Evolutionary conservation across 2,888 invertebrate genomes (phyloP), one percentile per base, ranked within the genome.

Genomic region (Merodon equestris): DNA sequence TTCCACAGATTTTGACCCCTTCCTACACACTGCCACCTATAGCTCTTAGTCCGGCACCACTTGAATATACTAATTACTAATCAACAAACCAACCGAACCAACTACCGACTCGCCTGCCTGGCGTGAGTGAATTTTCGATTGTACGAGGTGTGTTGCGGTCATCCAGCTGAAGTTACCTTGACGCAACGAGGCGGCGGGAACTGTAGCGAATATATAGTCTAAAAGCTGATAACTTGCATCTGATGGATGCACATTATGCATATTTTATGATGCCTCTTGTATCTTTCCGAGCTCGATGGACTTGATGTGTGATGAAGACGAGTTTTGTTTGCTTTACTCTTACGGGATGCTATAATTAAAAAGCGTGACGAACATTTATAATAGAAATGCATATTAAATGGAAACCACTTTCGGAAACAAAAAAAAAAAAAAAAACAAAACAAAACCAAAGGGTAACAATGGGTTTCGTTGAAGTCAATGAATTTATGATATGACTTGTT

Each of bases 121-220:
- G 73, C 53, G 68, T 79, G 77, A 54, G 63, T 73, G 36, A 18
- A 58, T 57, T 76, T 68, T 73, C 73, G 51, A 73, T 79, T 74
- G 73, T 77, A 27, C 27, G 27, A 27, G 27, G 2, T 27, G 27
- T 77, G 72, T 34, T 68, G 74, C 70, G 68, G 74, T 79, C 79
- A 79, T 79, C 64, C 68, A 34, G 68, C 40, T 64, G 67, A 40
- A 47, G 70, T 74, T 79, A 79, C 79, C 79, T 79, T 79, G 79
- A 79, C 74, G 79, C 68, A 74, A 70, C 68, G 45, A 64, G 68
- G 73, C 68, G 58, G 74, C 54, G 63, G 68, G 68, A n/a, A n/a
- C 40, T n/a, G 40, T 40, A 40, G 3, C 40, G 40, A 27, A 27
- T 27, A 27, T 27, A 27, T 27, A 27, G 54, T 61, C 19, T 63